Base-by-base conservation (phyloP, 2,113 vertebrate genomes). In the Rana temporaria region DNA sequence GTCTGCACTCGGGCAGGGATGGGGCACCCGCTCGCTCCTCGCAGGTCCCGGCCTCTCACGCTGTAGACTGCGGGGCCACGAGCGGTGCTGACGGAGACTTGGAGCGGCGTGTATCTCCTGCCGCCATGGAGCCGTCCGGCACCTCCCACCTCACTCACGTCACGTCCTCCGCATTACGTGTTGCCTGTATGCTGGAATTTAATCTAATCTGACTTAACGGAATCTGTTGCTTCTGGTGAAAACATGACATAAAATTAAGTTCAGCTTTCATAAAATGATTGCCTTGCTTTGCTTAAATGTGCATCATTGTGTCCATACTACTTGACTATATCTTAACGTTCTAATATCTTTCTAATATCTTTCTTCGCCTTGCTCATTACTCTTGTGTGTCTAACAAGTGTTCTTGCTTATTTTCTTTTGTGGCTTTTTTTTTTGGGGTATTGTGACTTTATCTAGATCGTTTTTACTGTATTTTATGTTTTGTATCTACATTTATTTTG, bases 401-500 rank as follows among this genome's bases (percentile, higher is more conserved):
- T 91, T 74, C 4, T 90, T 76, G 70, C 71, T 83, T 30, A 30
- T 30, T 30, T 30, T 76, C 26, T 82, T 87, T 92, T 87, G 91
- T 91, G 86, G 92, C 90, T 89, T 90, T 91, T 91, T 88, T 86
- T 86, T 92, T 92, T 89, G 89, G 93, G 89, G 90, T 92, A 92
- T 88, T 91, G 89, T 93, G 92, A 93, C 91, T 88, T 88, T 92
- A 85, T 89, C 85, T 91, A 92, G 93, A 92, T 92, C 92, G 90
- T 86, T 83, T 38, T 95, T 92, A 94, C 93, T 92, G 94, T 93
- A 95, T 95, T 95, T 95, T 97, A 95, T 96, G 96, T 97, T 97
- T 48, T 94, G 93, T 94, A 94, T 94, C 94, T 95, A 92, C 91
- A 91, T 95, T 95, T 95, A 94, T 95, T 96, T 92, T 99, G 97